Evolutionary conservation across 1,140 invertebrate genomes (phyloP).

Genomic region (Drosophila obscura): DNA sequence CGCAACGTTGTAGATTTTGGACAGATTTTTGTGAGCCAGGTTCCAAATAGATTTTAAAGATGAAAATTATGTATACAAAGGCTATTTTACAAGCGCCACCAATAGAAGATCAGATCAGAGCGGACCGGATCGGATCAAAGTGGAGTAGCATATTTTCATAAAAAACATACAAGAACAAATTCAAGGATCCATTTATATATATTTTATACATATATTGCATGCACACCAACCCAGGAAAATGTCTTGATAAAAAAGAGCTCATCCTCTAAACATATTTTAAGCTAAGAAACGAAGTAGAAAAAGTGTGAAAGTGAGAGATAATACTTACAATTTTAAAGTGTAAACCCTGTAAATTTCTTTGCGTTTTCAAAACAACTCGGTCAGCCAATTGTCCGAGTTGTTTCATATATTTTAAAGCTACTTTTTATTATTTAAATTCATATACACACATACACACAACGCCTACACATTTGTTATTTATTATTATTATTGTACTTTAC

Average conservation of each 20-base stretch:
- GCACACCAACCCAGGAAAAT: slow-evolving; percentile 46
- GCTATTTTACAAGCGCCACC: slow-evolving; percentile 55
- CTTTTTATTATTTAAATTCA: slow-evolving; percentile 47
- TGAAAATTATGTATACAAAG: slow-evolving; percentile 49
- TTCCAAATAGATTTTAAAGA: slow-evolving; percentile 57
- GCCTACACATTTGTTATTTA: slow-evolving; percentile 72
- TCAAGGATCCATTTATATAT: slow-evolving; percentile 37
- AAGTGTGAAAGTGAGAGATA: slow-evolving; percentile 19
- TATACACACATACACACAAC: slow-evolving; percentile 39
- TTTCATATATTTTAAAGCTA: slow-evolving; percentile 64
- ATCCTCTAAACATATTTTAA: slow-evolving; percentile 13
- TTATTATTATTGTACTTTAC: slow-evolving; percentile 77
- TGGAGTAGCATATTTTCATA: slow-evolving; percentile 42
- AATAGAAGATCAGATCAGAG: slow-evolving; percentile 4
- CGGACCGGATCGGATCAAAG: neutral
- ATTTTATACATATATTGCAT: slow-evolving; percentile 42
- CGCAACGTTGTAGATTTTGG: slow-evolving; percentile 63
- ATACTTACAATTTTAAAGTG: slow-evolving; percentile 69
- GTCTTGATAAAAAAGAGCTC: slow-evolving; percentile 40
- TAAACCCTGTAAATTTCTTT: slow-evolving; percentile 60
- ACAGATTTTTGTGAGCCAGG: slow-evolving; percentile 43
- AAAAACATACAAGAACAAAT: slow-evolving; percentile 35
- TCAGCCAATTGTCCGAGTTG: slow-evolving; percentile 65
- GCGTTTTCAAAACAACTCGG: slow-evolving; percentile 40
- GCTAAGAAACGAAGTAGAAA: slow-evolving; percentile 14